Base-by-base conservation (phyloP, 1,140 invertebrate genomes). In the Saxidomus purpurata region DNA sequence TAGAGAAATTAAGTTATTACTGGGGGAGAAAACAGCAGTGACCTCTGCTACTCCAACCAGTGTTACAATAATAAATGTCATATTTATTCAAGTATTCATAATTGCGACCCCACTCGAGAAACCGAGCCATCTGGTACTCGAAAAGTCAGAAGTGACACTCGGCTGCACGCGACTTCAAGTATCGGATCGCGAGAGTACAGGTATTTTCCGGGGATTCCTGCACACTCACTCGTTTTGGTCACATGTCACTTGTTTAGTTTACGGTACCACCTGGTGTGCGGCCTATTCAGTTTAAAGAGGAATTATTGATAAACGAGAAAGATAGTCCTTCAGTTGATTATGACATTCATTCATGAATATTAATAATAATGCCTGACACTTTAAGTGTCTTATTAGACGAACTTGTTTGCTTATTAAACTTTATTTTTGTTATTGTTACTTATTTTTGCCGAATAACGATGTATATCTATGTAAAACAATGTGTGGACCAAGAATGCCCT, bases 151-250 rank as follows among this genome's bases (percentile, higher is more conserved):
- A 47, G 47, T 79, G 76, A 52, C 76, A 79, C 47, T 36, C 13
- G 43, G 76, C 76, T 52, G 76, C 76, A 79, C 76, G 76, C 76
- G 76, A 79, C 31, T 49, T 55, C 31, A 34, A 55, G 47, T 36
- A 55, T 79, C 76, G 31, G 6, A 17, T 49, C 28, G 28, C 47
- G 25, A 13, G 4, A 38, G 67, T 38, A 71, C 67, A 71, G 76
- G 76, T 79, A 79, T 79, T 79, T 79, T 28, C 25, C 43, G 49
- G 76, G 71, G 47, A 79, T 79, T 55, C 25, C 76, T 31, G 6
- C 49, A 79, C 76, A 79, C 76, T 55, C 76, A 49, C 76, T 79
- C 76, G 76, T 79, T 79, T 38, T 79, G 49, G 47, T 79, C 1
- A 52, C 47, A 34, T 55, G 76, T 19, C 49, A 55, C 49, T 55